Evolutionary conservation across 2,113 vertebrate genomes (phyloP).

Genomic region (Scytalopus superciliaris): DNA sequence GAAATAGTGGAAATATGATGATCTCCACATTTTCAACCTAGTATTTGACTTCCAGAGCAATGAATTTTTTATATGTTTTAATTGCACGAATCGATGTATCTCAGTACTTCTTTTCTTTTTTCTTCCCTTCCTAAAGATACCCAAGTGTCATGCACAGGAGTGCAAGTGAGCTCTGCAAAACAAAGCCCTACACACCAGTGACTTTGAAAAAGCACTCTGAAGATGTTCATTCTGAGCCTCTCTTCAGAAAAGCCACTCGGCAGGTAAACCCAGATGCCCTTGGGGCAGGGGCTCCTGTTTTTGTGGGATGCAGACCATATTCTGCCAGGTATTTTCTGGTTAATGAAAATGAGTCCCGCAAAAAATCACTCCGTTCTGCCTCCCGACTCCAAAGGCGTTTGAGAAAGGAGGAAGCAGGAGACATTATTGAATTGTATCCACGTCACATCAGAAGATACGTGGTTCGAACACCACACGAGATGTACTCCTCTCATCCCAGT

Average conservation of each 20-base stretch:
- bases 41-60: background rate
- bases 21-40: background rate
- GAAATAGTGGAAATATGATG: background rate
- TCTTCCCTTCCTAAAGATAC: constrained; percentile 64
- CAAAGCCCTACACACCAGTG: constrained; percentile 67
- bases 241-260: constrained; percentile 79
- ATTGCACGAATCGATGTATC: background rate
- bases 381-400: constrained; percentile 80
- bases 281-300: constrained; percentile 52
- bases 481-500: constrained; percentile 77
- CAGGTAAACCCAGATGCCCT: constrained; percentile 61
- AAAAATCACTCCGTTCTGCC: constrained; percentile 73
- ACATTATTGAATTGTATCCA: constrained; percentile 81
- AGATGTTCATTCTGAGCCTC: constrained; percentile 79
- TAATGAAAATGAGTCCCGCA: constrained; percentile 80
- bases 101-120: background rate
- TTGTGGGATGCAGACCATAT: constrained; percentile 67
- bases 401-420: constrained; percentile 72
- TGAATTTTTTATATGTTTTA: background rate
- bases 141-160: constrained; percentile 61
- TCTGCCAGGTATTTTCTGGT: constrained; percentile 82
- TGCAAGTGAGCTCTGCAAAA: constrained; percentile 68
- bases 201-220: constrained; percentile 60
- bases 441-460: constrained; percentile 73
- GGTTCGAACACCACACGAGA: constrained; percentile 51